These are phyloP conservation scores for Chanos chanos DNA, from an alignment of 2,797 vertebrate species.

Conservation along the genomic window DNA sequence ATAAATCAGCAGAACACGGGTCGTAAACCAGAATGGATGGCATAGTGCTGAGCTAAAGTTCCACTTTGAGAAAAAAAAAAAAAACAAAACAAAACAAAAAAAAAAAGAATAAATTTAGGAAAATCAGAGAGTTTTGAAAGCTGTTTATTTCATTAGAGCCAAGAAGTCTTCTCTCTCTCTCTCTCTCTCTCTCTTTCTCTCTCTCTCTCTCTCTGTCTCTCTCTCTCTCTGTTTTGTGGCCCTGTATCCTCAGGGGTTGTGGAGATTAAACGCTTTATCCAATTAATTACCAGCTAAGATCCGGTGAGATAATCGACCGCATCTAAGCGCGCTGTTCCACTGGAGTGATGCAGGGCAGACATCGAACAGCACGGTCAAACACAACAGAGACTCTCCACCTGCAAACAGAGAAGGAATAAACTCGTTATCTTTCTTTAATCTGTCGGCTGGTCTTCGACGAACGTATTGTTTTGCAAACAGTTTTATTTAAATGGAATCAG, in stretches of 20 bases:
- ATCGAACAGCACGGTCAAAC: conserved; percentile 64
- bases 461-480: conserved; percentile 49
- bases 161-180: too few species aligned
- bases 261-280: conserved; percentile 84
- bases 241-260: conserved; percentile 7
- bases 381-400: conserved; percentile 67
- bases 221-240: not conserved
- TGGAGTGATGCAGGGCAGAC: conserved; percentile 63
- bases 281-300: conserved; percentile 77
- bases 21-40: too few species aligned
- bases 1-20: too few species aligned
- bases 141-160: too few species aligned
- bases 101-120: too few species aligned
- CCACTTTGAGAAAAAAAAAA: too few species aligned
- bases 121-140: too few species aligned
- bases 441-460: conserved; percentile 58
- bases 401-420: conserved; percentile 55
- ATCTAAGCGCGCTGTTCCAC: conserved; percentile 60
- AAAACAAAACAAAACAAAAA: too few species aligned
- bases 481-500: too few species aligned
- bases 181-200: too few species aligned
- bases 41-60: too few species aligned
- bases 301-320: conserved; percentile 70
- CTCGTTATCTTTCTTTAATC: conserved; percentile 48
- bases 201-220: conserved; percentile 4